phyloP scores from a whole-genome alignment of 2,888 invertebrate genomes.

The Phoenoteleia sp. region DNA sequence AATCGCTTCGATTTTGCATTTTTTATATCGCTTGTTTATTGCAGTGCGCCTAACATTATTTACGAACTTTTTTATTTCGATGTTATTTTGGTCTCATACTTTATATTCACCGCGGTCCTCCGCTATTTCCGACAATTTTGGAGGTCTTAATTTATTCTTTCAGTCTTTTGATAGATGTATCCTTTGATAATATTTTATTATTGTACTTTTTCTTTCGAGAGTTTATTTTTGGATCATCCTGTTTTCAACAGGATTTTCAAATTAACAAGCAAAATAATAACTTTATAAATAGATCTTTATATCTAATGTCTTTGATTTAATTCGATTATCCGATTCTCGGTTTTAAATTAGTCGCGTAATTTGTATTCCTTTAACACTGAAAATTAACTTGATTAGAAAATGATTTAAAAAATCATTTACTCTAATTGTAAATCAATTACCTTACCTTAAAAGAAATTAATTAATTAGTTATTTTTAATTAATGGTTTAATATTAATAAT shows the following conservation, averaged over 20 bases:
- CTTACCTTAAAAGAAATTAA: conserved; percentile 15
- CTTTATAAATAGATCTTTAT: too few relatives aligned
- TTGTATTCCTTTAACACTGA: too few relatives aligned
- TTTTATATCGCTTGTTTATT: background rate
- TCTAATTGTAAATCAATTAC: conserved; percentile 9
- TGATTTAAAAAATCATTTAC: too few relatives aligned
- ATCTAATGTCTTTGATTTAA: too few relatives aligned
- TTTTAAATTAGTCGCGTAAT: too few relatives aligned
- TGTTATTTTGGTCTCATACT: too few relatives aligned
- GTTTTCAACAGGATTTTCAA: too few relatives aligned
- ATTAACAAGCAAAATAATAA: too few relatives aligned
- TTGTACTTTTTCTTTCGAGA: background rate
- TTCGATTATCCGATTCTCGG: too few relatives aligned
- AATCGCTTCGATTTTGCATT: too few relatives aligned
- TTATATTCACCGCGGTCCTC: background rate
- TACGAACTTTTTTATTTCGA: background rate
- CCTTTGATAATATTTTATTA: background rate
- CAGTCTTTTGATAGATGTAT: background rate
- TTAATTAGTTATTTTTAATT: conserved; percentile 7
- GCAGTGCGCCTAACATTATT: background rate
- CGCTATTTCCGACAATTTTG: background rate
- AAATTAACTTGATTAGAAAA: too few relatives aligned
- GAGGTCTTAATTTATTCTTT: background rate
- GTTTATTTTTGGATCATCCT: too few relatives aligned
- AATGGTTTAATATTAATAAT: background rate